A percentile compares a stretch with the other conserved stretches of the same genome.
phyloP scores from a whole-genome alignment of 1,140 invertebrate species.

The Pissodes strobi region DNA sequence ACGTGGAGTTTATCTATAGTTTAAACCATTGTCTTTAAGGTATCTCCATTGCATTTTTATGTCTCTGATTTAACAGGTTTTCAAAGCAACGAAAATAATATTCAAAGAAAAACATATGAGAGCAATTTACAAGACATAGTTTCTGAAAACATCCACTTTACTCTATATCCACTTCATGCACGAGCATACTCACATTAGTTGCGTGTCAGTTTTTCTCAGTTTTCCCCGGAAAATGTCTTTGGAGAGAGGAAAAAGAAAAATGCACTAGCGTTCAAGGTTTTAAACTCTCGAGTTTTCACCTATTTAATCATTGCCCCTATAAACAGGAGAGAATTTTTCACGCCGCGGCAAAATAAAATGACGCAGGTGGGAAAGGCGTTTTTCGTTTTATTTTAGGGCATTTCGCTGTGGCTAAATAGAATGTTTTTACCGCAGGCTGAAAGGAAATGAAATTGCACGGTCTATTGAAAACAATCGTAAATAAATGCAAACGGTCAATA shows the following conservation, averaged over 20 bases:
- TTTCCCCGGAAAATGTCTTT: constrained; percentile 28
- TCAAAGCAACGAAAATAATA: too few relatives aligned
- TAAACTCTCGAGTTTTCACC: constrained; percentile 39
- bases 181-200: constrained; percentile 31
- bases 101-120: neutral
- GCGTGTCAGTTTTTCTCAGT: constrained; percentile 27
- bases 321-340: constrained; percentile 30
- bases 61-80: too few relatives aligned
- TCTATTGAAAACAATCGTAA: too few relatives aligned
- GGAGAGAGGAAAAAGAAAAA: constrained; percentile 33
- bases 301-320: constrained; percentile 38
- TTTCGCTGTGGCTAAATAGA: constrained; percentile 5
- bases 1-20: too few relatives aligned
- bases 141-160: constrained; percentile 13
- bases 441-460: too few relatives aligned
- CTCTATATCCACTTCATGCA: constrained; percentile 24
- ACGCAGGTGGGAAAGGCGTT: constrained; percentile 24
- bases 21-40: too few relatives aligned
- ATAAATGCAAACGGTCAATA: too few relatives aligned
- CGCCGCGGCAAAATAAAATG: constrained; percentile 27
- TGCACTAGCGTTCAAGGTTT: constrained; percentile 33
- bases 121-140: neutral
- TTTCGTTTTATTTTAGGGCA: constrained; percentile 20
- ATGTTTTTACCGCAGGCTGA: neutral
- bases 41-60: too few relatives aligned